Conservation (phyloP, 1,140 invertebrate genomes). For the Oedothorax gibbosus region DNA sequence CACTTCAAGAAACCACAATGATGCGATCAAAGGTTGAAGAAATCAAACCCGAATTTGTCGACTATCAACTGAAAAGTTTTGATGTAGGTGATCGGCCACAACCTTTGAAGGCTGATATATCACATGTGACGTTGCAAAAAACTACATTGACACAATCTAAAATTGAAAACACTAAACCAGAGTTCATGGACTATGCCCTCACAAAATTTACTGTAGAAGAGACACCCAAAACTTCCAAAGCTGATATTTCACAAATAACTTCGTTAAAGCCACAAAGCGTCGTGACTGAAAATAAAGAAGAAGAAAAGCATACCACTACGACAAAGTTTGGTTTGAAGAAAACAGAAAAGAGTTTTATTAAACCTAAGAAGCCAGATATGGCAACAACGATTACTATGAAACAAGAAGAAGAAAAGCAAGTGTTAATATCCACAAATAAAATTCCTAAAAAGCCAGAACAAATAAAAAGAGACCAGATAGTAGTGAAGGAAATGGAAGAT, state of each 20-base stretch:
- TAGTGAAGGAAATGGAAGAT: not conserved
- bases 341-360: constrained; percentile 11
- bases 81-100: constrained; percentile 23
- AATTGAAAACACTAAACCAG: constrained; percentile 43
- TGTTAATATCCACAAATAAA: not conserved
- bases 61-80: constrained; percentile 40
- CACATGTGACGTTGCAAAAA: not conserved
- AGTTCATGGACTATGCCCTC: constrained; percentile 45
- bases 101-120: constrained; percentile 34
- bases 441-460: not conserved
- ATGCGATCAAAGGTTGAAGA: constrained; percentile 29
- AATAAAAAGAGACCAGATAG: not conserved
- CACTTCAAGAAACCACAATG: constrained; percentile 32
- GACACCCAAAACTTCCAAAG: constrained; percentile 27
- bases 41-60: constrained; percentile 48
- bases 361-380: constrained; percentile 9
- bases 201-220: constrained; percentile 38
- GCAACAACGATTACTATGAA: not conserved
- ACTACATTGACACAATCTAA: constrained; percentile 29
- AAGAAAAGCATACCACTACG: constrained; percentile 6
- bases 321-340: constrained; percentile 24
- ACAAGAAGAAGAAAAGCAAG: not conserved
- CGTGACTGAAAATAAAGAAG: not conserved
- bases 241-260: constrained; percentile 25
- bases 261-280: constrained; percentile 16